Evolutionary conservation across 2,113 vertebrate genomes (phyloP).

Genomic region (Sturnira hondurensis): DNA sequence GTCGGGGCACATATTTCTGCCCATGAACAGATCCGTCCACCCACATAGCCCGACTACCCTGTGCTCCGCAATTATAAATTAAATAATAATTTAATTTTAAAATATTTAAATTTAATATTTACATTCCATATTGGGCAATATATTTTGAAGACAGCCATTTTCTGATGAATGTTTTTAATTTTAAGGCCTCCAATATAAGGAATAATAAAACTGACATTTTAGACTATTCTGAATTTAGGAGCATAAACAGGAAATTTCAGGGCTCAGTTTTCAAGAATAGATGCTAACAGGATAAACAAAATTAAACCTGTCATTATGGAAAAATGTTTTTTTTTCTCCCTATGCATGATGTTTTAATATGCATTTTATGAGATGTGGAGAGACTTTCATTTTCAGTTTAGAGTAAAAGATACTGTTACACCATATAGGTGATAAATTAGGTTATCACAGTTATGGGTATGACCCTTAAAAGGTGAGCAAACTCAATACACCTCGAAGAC

Average conservation of each 20-base stretch:
- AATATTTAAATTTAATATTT: constrained; percentile 84
- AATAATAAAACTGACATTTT: constrained; percentile 86
- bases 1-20: neutral
- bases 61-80: constrained; percentile 64
- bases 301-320: constrained; percentile 72
- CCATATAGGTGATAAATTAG: constrained; percentile 21
- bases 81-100: constrained; percentile 76
- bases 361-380: constrained; percentile 5
- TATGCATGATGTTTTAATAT: constrained; percentile 29
- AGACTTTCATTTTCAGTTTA: constrained; percentile 60
- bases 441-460: neutral
- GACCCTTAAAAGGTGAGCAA: constrained; percentile 33
- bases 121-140: constrained; percentile 81
- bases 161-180: constrained; percentile 90
- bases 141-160: constrained; percentile 82
- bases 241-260: constrained; percentile 75
- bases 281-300: constrained; percentile 76
- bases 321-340: constrained; percentile 50
- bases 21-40: constrained; percentile 11
- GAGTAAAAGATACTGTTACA: neutral
- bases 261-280: constrained; percentile 76
- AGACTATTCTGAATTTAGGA: constrained; percentile 82
- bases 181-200: constrained; percentile 81
- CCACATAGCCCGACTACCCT: neutral
- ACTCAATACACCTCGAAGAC: neutral